A percentile compares a stretch with the other conserved stretches of the same genome.
Evolutionary conservation across 2,797 vertebrate species (phyloP).

Genomic region (Centroberyx gerrardi): DNA sequence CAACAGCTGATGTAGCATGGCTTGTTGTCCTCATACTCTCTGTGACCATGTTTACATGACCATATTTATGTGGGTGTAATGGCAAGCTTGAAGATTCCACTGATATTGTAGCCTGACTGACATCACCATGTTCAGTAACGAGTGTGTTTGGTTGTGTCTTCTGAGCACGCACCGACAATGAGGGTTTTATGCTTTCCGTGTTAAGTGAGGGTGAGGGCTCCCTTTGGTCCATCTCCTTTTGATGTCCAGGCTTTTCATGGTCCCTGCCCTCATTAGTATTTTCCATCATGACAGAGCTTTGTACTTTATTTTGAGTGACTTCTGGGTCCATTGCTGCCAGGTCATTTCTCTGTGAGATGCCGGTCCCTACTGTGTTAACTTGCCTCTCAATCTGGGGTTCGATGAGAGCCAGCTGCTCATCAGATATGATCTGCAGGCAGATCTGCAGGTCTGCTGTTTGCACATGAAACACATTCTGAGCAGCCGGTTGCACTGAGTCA

Average conservation of each 20-base stretch:
- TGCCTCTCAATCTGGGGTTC: constrained; percentile 82
- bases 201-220: constrained; percentile 20
- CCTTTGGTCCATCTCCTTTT: constrained; percentile 35
- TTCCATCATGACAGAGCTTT: constrained; percentile 14
- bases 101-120: constrained; percentile 29
- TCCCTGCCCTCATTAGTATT: constrained; percentile 16
- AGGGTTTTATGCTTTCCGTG: constrained; percentile 35
- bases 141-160: constrained; percentile 30
- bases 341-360: constrained; percentile 29
- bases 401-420: constrained; percentile 86
- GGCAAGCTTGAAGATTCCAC: constrained; percentile 10
- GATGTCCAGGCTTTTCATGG: constrained; percentile 20
- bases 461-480: constrained; percentile 83
- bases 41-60: constrained; percentile 41
- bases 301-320: constrained; percentile 31
- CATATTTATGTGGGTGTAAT: constrained; percentile 31
- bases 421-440: constrained; percentile 86
- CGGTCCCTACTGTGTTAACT: constrained; percentile 5
- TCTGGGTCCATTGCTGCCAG: constrained; percentile 16
- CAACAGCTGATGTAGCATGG: constrained; percentile 32
- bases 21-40: constrained; percentile 34
- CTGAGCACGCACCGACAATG: constrained; percentile 20
- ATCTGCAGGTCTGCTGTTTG: constrained; percentile 87
- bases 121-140: constrained; percentile 9
- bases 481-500: constrained; percentile 59